Base-by-base conservation (phyloP, 2,113 vertebrate genomes). In the Thunnus maccoyii region DNA sequence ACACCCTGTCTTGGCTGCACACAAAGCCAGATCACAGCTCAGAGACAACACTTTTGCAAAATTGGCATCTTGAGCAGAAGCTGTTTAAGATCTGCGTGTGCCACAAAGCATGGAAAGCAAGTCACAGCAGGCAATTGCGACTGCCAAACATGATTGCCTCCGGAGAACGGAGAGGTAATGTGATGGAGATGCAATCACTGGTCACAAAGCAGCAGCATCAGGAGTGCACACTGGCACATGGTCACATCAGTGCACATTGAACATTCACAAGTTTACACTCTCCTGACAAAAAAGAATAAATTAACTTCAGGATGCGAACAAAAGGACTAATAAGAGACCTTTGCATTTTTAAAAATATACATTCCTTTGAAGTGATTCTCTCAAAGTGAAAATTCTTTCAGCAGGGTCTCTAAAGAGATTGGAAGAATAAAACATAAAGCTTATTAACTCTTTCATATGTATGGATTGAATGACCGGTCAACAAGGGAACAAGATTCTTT, bases 171-270 rank as follows among this genome's bases (percentile, higher is more conserved):
- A 56, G 48, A 30, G 47, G 48, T 80, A 61, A 75, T 84, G 52
- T 58, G 76, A 85, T 70, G 58, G 52, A 71, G 67, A 55, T 46
- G 72, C 20, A 77, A 75, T 71, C 58, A 48, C 50, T 71, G 63
- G 83, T 67, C 74, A 75, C 25, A 81, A 80, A 86, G 57, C 69
- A 36, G 52, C 36, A 70, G 44, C 47, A 54, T 25, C n/a, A 77
- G 54, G 52, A 27, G 55, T 48, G 22, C 51, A 67, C 2, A 41
- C n/a, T 54, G 36, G 22, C 50, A 78, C 50, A 61, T 51, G 58
- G 27, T 71, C 65, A 74, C 64, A 71, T 66, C 7, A 71, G 54
- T 30, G 52, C 20, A 72, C 50, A 67, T 73, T 56, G 68, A 67
- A 72, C 61, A 68, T 64, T 65, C 15, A 71, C 25, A 18, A 54